Evolutionary conservation across 2,113 vertebrate genomes (phyloP), one percentile per base, ranked within the genome.

Genomic region (Cephalopterus ornatus): DNA sequence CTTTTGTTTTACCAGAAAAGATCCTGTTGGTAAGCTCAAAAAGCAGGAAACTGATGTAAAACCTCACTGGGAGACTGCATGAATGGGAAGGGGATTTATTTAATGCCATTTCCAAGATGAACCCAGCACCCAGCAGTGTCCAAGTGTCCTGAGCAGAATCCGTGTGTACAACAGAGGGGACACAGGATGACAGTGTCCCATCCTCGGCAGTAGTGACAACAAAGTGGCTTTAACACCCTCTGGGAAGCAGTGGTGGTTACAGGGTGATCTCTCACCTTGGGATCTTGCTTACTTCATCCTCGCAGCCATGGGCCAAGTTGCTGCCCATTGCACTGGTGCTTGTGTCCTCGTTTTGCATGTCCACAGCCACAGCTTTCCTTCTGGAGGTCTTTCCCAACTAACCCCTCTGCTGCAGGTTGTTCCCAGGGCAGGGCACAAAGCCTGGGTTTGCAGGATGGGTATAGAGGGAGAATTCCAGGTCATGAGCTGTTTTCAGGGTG

Each of bases 141-240:
- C 55, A 21, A 5, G n/a, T 17, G 77, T 20, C 28, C 23, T 33
- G 42, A 42, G 35, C 67, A 84, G n/a, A 71, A 42, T 20, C 52
- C 56, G 37, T 41, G 41, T 59, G 14, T 32, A 5, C 28, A 15
- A 35, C 47, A 62, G 21, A 52, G 50, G 42, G 47, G 44, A 53
- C 61, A 30, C 0, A 0, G 26, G 50, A 23, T 0, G 2, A 24
- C 59, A 35, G 14, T 39, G 56, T 22, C 37, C 20, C 15, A 5
- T 3, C 55, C 49, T 39, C 49, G 41, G 33, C 27, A 47, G 20
- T 0, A 9, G 10, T 15, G 50, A 24, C 47, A 35, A 73, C 39
- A 22, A 85, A 24, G 3, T 17, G 27, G 18, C 9, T 74, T 68
- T n/a, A 50, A 55, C 17, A 37, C 12, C 19, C 21, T 74, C 20